phyloP scores from a whole-genome alignment of 2,888 invertebrate species.

The Tetropium fuscum region DNA sequence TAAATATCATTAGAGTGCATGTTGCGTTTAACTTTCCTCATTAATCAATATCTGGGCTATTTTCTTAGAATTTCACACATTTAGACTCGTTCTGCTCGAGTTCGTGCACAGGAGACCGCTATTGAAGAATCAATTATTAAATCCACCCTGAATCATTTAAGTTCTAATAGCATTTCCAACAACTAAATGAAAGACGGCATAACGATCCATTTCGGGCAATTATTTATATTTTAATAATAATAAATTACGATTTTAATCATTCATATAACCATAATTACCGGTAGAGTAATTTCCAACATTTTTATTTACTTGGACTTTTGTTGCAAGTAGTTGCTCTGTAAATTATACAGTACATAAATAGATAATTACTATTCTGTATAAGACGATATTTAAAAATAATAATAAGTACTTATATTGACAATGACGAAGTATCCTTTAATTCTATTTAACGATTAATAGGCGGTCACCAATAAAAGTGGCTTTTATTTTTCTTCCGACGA shows the following conservation, averaged over 20 bases:
- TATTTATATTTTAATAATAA: constrained; percentile 25
- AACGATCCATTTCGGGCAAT: constrained; percentile 10
- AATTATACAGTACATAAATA: not conserved
- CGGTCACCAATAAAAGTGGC: too few species aligned
- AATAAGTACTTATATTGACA: not conserved
- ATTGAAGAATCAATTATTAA: constrained; percentile 32
- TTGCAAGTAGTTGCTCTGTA: constrained; percentile 5
- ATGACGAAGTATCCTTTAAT: not conserved
- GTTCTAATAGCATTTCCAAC: constrained; percentile 27
- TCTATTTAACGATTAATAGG: too few species aligned
- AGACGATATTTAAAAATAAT: constrained; percentile 12
- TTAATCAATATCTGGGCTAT: constrained; percentile 30
- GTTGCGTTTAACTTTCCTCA: constrained; percentile 23
- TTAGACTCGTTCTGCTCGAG: constrained; percentile 17
- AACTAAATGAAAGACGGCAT: constrained; percentile 17
- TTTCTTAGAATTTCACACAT: constrained; percentile 35
- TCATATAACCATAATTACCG: constrained; percentile 16
- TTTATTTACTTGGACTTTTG: constrained; percentile 12
- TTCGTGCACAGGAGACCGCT: constrained; percentile 30
- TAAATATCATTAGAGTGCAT: constrained; percentile 19
- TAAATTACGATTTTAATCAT: constrained; percentile 21
- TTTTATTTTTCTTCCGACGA: too few species aligned
- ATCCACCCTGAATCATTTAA: constrained; percentile 30
- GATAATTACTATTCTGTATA: constrained; percentile 1
- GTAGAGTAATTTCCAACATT: constrained; percentile 14